Evolutionary conservation across 2,888 invertebrate species (phyloP).

Genomic region (Tenthredo distinguenda): DNA sequence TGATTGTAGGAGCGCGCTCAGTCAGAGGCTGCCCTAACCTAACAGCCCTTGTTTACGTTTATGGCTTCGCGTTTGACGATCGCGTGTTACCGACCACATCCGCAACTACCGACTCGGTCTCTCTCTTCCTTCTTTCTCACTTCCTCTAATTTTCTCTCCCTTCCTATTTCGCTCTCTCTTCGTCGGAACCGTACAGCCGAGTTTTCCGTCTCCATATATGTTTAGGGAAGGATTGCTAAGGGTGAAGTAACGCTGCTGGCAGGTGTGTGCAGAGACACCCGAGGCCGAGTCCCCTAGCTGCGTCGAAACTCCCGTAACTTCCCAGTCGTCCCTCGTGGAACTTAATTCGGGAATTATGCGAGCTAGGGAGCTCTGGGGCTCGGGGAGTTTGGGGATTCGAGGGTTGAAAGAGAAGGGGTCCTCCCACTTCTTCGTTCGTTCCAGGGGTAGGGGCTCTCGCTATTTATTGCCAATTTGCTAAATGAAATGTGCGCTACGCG

Average conservation of each 20-base stretch:
- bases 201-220: not conserved
- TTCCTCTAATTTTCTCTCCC: not conserved
- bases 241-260: conserved; percentile 20
- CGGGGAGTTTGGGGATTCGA: conserved; percentile 36
- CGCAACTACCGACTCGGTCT: conserved; percentile 19
- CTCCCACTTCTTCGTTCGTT: conserved; percentile 60
- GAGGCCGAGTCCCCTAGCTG: conserved; percentile 15
- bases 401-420: conserved; percentile 45
- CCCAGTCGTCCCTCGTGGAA: conserved; percentile 63
- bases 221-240: conserved; percentile 31
- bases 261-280: conserved; percentile 48
- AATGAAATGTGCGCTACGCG: conserved; percentile 75
- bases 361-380: conserved; percentile 50
- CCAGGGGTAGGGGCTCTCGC: conserved; percentile 71
- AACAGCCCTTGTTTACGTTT: conserved; percentile 77
- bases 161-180: not conserved
- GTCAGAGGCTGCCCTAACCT: conserved; percentile 67
- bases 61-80: conserved; percentile 75
- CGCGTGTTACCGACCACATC: conserved; percentile 67
- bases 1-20: conserved; percentile 71
- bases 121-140: not conserved
- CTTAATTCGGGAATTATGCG: conserved; percentile 73
- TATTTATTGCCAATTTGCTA: conserved; percentile 78
- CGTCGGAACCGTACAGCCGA: not conserved
- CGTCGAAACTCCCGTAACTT: conserved; percentile 27